Conservation (phyloP, 2,113 vertebrate genomes). For the Paratilapia polleni region DNA sequence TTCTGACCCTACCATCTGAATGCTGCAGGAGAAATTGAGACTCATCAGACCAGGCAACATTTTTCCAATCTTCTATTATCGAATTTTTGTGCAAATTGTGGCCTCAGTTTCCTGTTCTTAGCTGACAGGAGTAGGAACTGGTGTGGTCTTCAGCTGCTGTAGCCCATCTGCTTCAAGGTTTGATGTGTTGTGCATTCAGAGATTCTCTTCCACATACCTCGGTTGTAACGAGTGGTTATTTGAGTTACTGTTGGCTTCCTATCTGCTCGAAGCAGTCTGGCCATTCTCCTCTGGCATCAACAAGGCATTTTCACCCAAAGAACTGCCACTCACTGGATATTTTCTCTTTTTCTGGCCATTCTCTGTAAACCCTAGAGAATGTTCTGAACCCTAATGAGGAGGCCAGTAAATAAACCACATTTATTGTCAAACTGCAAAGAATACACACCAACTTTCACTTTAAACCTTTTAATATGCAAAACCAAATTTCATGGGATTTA, state of each 20-base stretch:
- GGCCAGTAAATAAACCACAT: neutral
- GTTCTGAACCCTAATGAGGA: neutral
- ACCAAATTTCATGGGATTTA: constrained; percentile 10
- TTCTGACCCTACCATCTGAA: no score
- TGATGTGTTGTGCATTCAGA: neutral
- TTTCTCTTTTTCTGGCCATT: neutral
- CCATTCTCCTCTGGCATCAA: neutral
- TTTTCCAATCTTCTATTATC: neutral
- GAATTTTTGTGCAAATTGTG: no score
- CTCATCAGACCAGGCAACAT: neutral
- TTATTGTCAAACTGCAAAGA: neutral
- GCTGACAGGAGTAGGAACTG: neutral
- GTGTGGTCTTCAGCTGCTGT: neutral
- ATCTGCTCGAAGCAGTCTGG: neutral
- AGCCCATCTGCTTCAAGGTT: neutral
- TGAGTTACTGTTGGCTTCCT: neutral
- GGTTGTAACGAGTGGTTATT: neutral
- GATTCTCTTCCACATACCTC: no score
- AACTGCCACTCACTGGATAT: neutral
- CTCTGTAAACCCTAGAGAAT: neutral
- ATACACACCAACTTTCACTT: neutral
- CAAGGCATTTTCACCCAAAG: neutral
- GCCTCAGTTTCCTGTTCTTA: neutral
- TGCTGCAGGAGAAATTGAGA: no score
- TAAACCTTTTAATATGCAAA: constrained; percentile 40